These are phyloP conservation scores for Hypsopygia costalis DNA, from an alignment of 2,888 invertebrate species.

Conservation along the genomic window DNA sequence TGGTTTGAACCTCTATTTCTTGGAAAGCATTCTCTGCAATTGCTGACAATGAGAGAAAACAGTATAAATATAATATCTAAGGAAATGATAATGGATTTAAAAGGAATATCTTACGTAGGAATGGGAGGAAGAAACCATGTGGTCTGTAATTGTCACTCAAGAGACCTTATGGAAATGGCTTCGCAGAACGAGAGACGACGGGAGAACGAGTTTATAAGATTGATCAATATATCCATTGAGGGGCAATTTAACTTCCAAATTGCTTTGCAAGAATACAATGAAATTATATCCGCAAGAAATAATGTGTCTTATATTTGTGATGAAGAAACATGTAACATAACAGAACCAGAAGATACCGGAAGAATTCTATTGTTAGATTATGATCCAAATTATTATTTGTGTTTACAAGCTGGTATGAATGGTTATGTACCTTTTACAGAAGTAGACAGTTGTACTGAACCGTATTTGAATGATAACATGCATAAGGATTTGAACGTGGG, in stretches of 20 bases:
- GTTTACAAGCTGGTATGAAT: slow-evolving; percentile 36
- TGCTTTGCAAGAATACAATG: slow-evolving; percentile 39
- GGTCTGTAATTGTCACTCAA: slow-evolving; percentile 79
- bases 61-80: slow-evolving; percentile 77
- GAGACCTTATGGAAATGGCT: slow-evolving; percentile 69
- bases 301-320: slow-evolving; percentile 24
- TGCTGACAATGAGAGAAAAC: slow-evolving; percentile 72
- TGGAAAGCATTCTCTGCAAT: slow-evolving; percentile 50
- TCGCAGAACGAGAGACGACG: slow-evolving; percentile 27
- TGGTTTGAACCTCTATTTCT: slow-evolving; percentile 73
- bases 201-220: slow-evolving; percentile 2
- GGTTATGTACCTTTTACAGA: slow-evolving; percentile 25
- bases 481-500: slow-evolving; percentile 21
- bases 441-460: slow-evolving; percentile 31
- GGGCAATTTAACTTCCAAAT: slow-evolving; percentile 26
- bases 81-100: slow-evolving; percentile 79
- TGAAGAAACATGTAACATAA: slow-evolving; percentile 14
- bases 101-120: slow-evolving; percentile 61
- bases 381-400: slow-evolving; percentile 30
- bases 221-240: background rate
- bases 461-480: slow-evolving; percentile 22
- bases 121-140: slow-evolving; percentile 82
- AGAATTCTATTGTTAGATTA: slow-evolving; percentile 48
- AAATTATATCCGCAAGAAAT: slow-evolving; percentile 26
- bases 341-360: slow-evolving; percentile 25